A percentile compares a stretch with the other conserved stretches of the same genome.
These are phyloP conservation scores for Dryomyza anilis DNA, from an alignment of 2,888 invertebrate species.

Conservation along the genomic window DNA sequence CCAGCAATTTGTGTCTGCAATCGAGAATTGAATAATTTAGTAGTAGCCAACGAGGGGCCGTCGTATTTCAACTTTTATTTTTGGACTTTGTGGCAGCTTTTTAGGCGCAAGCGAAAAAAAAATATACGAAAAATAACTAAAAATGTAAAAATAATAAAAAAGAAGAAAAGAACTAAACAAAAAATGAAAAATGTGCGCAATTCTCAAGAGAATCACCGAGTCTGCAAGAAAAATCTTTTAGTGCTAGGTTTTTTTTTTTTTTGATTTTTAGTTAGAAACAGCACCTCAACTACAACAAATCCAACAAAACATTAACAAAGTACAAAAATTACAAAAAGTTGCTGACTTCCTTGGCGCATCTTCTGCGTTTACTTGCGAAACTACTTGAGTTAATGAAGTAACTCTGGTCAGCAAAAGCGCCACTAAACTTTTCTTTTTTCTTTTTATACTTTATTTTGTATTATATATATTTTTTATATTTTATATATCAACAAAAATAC, in stretches of 20 bases:
- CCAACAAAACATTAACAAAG: too few relatives aligned
- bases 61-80: too few relatives aligned
- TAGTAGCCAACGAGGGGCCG: not conserved
- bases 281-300: too few relatives aligned
- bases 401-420: not conserved
- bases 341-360: not conserved
- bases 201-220: conserved; percentile 1
- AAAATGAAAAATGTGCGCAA: conserved; percentile 1
- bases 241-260: conserved; percentile 8
- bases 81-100: conserved; percentile 11
- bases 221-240: conserved; percentile 12
- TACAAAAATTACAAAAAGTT: conserved; percentile 6
- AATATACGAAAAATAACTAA: not conserved
- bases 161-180: too few relatives aligned
- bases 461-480: too few relatives aligned
- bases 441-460: too few relatives aligned
- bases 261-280: too few relatives aligned
- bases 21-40: conserved; percentile 15
- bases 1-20: not conserved
- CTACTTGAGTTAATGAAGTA: conserved; percentile 3
- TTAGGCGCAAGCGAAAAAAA: conserved; percentile 5
- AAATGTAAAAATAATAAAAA: not conserved
- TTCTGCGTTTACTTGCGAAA: not conserved
- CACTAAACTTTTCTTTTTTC: not conserved
- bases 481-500: too few relatives aligned